phyloP scores from a whole-genome alignment of 2,797 vertebrate species.

The Dendrocincla fuliginosa region DNA sequence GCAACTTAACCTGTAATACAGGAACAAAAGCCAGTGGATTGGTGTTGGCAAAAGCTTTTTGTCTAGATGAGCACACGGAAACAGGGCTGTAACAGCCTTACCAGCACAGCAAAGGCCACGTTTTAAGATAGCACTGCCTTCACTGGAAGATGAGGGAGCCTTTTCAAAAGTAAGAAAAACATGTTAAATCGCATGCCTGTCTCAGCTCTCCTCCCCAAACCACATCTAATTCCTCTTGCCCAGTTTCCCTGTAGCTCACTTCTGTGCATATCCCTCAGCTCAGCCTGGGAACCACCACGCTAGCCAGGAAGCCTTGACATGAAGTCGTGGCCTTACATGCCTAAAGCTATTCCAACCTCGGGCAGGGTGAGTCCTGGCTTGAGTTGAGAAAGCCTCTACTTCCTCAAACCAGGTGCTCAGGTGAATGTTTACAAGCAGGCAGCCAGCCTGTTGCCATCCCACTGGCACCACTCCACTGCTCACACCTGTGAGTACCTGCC shows the following conservation, averaged over 20 bases:
- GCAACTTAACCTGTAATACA: not conserved
- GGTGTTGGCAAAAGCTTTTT: not conserved
- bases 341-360: not conserved
- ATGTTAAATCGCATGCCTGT: not conserved
- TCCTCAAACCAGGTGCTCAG: not conserved
- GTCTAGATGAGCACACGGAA: not conserved
- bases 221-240: not conserved
- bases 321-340: not conserved
- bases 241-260: not conserved
- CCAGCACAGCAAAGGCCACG: not conserved
- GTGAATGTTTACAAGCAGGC: too few relatives aligned
- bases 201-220: not conserved
- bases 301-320: not conserved
- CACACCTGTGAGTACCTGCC: not conserved
- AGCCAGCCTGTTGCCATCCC: rapidly evolving
- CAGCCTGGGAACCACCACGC: not conserved
- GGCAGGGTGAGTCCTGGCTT: not conserved
- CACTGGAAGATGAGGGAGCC: rapidly evolving
- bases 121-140: not conserved
- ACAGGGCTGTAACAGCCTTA: not conserved
- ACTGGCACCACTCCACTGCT: not conserved
- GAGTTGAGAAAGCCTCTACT: not conserved
- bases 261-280: not conserved
- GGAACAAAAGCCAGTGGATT: not conserved
- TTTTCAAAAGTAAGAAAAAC: not conserved